Conservation (phyloP, 2,888 invertebrate genomes). For the Sinotaia quadrata region DNA sequence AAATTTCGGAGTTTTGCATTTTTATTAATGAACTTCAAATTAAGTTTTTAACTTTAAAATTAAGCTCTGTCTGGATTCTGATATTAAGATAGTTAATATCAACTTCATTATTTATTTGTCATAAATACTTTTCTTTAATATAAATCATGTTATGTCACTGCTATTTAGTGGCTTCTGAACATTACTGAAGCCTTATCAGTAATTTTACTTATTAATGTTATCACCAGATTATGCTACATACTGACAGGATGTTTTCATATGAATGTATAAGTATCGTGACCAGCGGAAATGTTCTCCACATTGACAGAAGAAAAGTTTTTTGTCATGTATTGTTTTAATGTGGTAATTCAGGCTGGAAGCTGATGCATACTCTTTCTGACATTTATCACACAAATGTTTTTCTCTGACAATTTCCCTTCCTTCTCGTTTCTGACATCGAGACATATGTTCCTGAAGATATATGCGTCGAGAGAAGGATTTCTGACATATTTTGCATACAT, state of each 20-base stretch:
- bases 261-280: not conserved
- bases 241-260: not conserved
- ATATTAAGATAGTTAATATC: no score
- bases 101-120: no score
- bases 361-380: conserved; percentile 1
- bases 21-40: no score
- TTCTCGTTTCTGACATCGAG: not conserved
- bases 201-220: no score
- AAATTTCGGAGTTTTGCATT: no score
- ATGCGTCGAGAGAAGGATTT: not conserved
- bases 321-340: not conserved
- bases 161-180: no score
- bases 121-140: no score
- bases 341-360: not conserved
- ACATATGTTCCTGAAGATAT: not conserved
- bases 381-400: not conserved
- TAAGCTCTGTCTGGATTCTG: no score
- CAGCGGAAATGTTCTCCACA: conserved; percentile 5
- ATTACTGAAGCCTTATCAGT: no score
- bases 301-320: no score
- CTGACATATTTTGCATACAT: not conserved
- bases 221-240: not conserved
- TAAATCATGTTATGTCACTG: no score
- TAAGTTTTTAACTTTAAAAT: no score
- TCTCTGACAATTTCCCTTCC: not conserved